These are phyloP conservation scores for Tipula vernalis DNA, from an alignment of 2,888 invertebrate species.

Conservation along the genomic window DNA sequence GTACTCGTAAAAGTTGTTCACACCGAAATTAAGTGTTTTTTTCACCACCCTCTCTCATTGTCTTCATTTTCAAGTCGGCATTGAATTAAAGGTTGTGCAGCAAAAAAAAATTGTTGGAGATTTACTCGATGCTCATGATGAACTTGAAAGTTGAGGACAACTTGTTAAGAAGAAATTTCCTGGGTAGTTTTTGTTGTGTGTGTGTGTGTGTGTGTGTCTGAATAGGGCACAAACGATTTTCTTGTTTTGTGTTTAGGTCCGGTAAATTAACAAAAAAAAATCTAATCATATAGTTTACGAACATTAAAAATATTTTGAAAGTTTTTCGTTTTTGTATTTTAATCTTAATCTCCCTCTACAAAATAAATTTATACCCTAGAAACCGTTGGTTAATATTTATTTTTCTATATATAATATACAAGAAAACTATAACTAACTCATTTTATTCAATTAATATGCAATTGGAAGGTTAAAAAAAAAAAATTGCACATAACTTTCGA, in stretches of 20 bases:
- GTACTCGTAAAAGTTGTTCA: not conserved
- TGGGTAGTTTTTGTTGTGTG: not conserved
- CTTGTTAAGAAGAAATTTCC: not conserved
- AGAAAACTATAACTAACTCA: not conserved
- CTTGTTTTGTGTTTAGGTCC: not conserved
- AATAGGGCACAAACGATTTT: not conserved
- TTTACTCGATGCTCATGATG: not conserved
- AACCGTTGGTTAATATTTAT: not conserved
- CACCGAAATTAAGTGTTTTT: not conserved
- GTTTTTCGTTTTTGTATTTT: not conserved
- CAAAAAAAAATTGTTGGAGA: not conserved
- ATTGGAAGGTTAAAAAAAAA: slow-evolving; percentile 9
- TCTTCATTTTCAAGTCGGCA: not conserved
- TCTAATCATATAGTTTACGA: not conserved
- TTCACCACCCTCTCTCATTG: not conserved
- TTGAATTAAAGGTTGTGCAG: not conserved
- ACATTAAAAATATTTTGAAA: not conserved
- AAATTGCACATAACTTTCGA: slow-evolving; percentile 15
- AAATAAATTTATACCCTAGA: not conserved
- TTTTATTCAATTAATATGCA: slow-evolving; percentile 5
- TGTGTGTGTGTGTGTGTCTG: not conserved
- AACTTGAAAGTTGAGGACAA: not conserved
- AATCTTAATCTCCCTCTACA: not conserved
- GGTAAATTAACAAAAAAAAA: not conserved
- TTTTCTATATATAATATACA: not conserved